phyloP scores from a whole-genome alignment of 1,140 invertebrate species.

The Hestina assimilis region DNA sequence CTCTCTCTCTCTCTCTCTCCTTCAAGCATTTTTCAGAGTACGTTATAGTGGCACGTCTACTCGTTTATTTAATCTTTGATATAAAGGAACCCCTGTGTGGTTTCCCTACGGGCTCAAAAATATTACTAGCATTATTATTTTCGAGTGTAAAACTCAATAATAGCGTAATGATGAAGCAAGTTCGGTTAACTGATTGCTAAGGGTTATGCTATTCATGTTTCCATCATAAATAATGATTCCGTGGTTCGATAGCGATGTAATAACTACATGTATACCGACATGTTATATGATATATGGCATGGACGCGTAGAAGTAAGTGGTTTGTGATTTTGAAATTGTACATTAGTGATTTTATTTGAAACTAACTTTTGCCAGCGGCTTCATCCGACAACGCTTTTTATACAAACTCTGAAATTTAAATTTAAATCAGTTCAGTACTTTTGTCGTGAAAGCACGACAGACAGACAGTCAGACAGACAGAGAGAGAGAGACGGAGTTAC shows the following conservation, averaged over 20 bases:
- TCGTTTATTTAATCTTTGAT: slow-evolving; percentile 38
- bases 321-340: too few species aligned
- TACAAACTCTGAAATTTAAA: too few species aligned
- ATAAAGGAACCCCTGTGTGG: slow-evolving; percentile 39
- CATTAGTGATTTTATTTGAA: too few species aligned
- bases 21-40: neutral
- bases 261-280: neutral
- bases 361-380: too few species aligned
- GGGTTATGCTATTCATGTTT: slow-evolving; percentile 14
- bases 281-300: too few species aligned
- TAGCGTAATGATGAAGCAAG: slow-evolving; percentile 56
- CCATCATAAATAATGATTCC: slow-evolving; percentile 21
- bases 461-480: too few species aligned
- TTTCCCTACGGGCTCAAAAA: slow-evolving; percentile 42
- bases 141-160: slow-evolving; percentile 48
- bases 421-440: too few species aligned
- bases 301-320: too few species aligned
- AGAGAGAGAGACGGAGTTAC: too few species aligned
- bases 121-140: slow-evolving; percentile 45
- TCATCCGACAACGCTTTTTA: too few species aligned
- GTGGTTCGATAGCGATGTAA: neutral
- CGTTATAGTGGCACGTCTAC: neutral
- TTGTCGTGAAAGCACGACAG: too few species aligned
- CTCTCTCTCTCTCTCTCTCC: too few species aligned
- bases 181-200: slow-evolving; percentile 41